A percentile compares a stretch with the other conserved stretches of the same genome.
Evolutionary conservation across 2,797 vertebrate genomes (phyloP).

Genomic region (Astyanax mexicanus): DNA sequence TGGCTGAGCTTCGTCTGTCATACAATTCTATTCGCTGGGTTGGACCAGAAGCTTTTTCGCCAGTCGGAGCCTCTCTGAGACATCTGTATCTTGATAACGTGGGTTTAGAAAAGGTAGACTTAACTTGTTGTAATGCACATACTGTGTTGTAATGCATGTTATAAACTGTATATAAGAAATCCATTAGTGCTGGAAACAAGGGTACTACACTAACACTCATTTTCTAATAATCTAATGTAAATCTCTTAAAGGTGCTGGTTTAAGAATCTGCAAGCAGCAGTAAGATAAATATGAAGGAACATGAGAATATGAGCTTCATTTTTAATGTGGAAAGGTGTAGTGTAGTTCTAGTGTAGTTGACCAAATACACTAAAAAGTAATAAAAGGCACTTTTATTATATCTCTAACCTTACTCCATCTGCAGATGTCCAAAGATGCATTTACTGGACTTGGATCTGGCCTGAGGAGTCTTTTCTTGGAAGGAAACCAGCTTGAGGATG

Average conservation of each 20-base stretch:
- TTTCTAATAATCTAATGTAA: not conserved
- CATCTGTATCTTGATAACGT: slow-evolving; percentile 90
- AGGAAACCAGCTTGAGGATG: slow-evolving; percentile 84
- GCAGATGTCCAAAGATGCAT: slow-evolving; percentile 86
- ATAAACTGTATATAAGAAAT: too few species aligned
- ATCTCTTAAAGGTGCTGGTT: not conserved
- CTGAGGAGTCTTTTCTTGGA: slow-evolving; percentile 89
- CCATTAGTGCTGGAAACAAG: too few species aligned
- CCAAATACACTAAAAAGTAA: too few species aligned
- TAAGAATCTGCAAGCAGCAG: too few species aligned
- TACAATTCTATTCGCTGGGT: slow-evolving; percentile 83
- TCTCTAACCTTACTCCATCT: slow-evolving; percentile 4
- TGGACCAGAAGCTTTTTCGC: slow-evolving; percentile 76
- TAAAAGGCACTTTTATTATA: not conserved
- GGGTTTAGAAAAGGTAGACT: slow-evolving; percentile 83
- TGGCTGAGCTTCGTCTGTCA: slow-evolving; percentile 86
- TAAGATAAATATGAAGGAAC: too few species aligned
- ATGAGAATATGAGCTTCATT: too few species aligned
- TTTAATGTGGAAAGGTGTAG: too few species aligned
- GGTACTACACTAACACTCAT: too few species aligned
- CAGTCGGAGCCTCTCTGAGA: slow-evolving; percentile 80
- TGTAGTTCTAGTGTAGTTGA: too few species aligned
- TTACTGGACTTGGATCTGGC: slow-evolving; percentile 82
- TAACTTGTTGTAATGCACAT: not conserved
- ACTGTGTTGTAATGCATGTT: not conserved